Evolutionary conservation across 2,797 vertebrate species (phyloP).

Genomic region (Schizothorax lantsangensis): DNA sequence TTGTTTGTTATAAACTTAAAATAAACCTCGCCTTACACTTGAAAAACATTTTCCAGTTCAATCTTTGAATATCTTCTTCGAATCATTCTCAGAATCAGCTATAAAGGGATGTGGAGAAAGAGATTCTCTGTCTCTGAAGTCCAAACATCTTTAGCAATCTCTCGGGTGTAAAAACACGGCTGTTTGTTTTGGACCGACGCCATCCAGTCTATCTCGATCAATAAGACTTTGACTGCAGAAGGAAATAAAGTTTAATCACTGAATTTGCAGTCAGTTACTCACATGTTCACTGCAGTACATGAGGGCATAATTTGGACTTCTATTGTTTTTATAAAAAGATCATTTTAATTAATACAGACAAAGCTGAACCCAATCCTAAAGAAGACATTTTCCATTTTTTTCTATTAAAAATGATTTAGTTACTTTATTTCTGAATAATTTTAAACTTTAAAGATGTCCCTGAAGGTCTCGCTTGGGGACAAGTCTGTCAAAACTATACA

Average conservation of each 20-base stretch:
- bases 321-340: not conserved
- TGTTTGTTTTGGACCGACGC: slow-evolving; percentile 9
- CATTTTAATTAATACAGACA: not conserved
- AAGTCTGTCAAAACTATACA: not conserved
- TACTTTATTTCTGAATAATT: not conserved
- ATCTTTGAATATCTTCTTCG: not conserved
- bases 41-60: not conserved
- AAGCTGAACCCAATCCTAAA: not conserved
- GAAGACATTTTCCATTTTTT: not conserved
- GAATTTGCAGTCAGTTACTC: not conserved
- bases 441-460: not conserved
- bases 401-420: not conserved
- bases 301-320: not conserved
- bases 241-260: not conserved
- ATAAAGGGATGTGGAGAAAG: not conserved
- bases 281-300: not conserved
- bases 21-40: not conserved
- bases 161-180: not conserved
- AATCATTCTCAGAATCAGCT: not conserved
- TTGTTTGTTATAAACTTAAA: not conserved
- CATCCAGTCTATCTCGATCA: not conserved
- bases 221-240: not conserved
- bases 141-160: not conserved
- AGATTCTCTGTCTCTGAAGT: not conserved
- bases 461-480: not conserved